A percentile compares a stretch with the other conserved stretches of the same genome.
Conservation (phyloP, 23 tunicate species). For the Corella eumyota region DNA sequence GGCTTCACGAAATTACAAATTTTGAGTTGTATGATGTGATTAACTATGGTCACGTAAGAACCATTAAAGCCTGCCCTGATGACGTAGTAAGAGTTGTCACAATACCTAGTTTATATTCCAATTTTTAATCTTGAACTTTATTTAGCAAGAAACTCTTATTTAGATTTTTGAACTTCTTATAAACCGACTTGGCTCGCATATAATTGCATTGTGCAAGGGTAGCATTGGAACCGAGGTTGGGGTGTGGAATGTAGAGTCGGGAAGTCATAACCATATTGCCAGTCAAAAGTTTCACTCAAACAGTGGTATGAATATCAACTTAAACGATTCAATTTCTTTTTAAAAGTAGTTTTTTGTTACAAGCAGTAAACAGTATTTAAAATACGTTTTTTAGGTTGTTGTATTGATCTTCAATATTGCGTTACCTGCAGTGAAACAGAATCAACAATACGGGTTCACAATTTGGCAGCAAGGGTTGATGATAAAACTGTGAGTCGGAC, state of each 20-base stretch:
- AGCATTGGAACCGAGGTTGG: slow-evolving; percentile 34
- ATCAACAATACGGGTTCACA: slow-evolving; percentile 42
- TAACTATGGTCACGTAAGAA: slow-evolving; percentile 60
- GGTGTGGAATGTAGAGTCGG: slow-evolving; percentile 74
- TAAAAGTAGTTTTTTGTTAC: no score
- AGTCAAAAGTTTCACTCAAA: slow-evolving; percentile 20
- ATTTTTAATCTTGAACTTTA: no score
- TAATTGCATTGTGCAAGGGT: slow-evolving; percentile 45
- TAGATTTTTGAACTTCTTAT: slow-evolving; percentile 52
- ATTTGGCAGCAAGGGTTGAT: slow-evolving; percentile 56
- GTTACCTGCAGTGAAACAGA: slow-evolving; percentile 27
- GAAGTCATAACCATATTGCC: slow-evolving; percentile 65
- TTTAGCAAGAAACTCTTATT: no score
- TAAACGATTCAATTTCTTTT: no score
- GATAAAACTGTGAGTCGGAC: slow-evolving; percentile 56
- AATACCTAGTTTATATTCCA: no score
- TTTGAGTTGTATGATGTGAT: slow-evolving; percentile 67
- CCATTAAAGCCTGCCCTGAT: slow-evolving; percentile 56
- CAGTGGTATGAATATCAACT: not conserved
- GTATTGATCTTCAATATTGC: slow-evolving; percentile 84
- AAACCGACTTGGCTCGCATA: slow-evolving; percentile 85
- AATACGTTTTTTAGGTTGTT: slow-evolving; percentile 40
- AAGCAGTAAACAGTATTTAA: no score
- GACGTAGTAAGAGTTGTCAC: slow-evolving; percentile 34
- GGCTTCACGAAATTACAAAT: slow-evolving; percentile 48